Evolutionary conservation across 2,797 vertebrate genomes (phyloP).

Genomic region (Neoniphon sammara): DNA sequence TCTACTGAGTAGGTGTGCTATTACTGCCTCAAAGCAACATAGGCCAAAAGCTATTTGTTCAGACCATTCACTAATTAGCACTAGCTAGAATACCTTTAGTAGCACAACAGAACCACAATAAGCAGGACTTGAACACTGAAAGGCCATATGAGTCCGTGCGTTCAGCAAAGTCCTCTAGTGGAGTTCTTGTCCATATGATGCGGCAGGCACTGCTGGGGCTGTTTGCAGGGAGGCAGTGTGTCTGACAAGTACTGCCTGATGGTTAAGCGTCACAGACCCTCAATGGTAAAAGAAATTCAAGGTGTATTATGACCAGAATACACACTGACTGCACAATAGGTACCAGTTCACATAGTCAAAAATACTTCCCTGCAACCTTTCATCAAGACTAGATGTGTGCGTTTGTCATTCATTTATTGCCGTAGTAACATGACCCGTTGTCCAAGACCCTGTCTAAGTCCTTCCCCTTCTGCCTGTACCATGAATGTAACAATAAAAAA

Average conservation of each 20-base stretch:
- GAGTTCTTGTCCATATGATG: conserved; percentile 21
- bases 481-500: conserved; percentile 62
- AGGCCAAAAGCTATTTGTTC: conserved; percentile 24
- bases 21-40: conserved; percentile 25
- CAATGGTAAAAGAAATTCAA: conserved; percentile 3
- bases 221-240: conserved; percentile 38
- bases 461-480: conserved; percentile 54
- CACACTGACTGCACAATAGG: conserved; percentile 1
- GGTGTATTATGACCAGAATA: background rate
- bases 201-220: conserved; percentile 32
- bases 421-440: conserved; percentile 37
- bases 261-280: background rate
- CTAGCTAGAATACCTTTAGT: conserved; percentile 31
- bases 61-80: conserved; percentile 25
- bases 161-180: conserved; percentile 19
- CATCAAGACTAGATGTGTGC: conserved; percentile 21
- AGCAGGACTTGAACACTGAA: conserved; percentile 23
- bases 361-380: conserved; percentile 30
- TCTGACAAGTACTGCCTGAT: conserved; percentile 11
- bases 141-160: conserved; percentile 32
- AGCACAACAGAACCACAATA: conserved; percentile 28
- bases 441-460: conserved; percentile 43
- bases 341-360: conserved; percentile 33
- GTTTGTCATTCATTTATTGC: conserved; percentile 61
- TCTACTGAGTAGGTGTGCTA: conserved; percentile 27